Evolutionary conservation across 2,888 invertebrate species (phyloP).

Genomic region (Volucella inflata): DNA sequence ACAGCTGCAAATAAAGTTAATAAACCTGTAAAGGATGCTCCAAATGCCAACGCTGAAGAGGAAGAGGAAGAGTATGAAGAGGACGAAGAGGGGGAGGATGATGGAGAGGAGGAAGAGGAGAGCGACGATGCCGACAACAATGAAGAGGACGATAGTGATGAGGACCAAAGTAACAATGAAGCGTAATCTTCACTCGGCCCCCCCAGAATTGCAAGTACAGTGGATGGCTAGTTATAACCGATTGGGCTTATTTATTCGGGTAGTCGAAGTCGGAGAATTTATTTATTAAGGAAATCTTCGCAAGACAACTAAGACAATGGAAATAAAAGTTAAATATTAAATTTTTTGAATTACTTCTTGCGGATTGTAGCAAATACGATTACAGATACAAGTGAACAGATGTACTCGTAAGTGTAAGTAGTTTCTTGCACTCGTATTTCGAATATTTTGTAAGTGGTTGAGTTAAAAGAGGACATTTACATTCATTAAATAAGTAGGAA

Average conservation of each 20-base stretch:
- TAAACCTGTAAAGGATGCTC: conserved; percentile 54
- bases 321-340: conserved; percentile 39
- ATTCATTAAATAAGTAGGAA: too few species aligned
- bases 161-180: conserved; percentile 59
- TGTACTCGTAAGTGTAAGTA: too few species aligned
- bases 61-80: conserved; percentile 20
- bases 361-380: neutral
- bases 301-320: conserved; percentile 12
- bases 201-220: neutral
- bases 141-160: conserved; percentile 44
- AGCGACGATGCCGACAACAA: neutral
- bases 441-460: too few species aligned
- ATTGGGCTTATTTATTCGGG: conserved; percentile 44
- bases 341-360: neutral
- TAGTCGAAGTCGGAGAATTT: conserved; percentile 7
- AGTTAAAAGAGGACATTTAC: too few species aligned
- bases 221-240: conserved; percentile 16
- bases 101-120: neutral
- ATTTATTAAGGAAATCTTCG: conserved; percentile 21
- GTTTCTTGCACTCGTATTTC: too few species aligned
- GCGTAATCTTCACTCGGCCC: conserved; percentile 35
- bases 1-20: conserved; percentile 51
- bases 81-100: conserved; percentile 25
- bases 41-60: conserved; percentile 24
- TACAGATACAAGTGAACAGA: too few species aligned